Evolutionary conservation across 53 echinoderm and acorn worm genomes (phyloP).

Genomic region (Holothuria leucospilota): DNA sequence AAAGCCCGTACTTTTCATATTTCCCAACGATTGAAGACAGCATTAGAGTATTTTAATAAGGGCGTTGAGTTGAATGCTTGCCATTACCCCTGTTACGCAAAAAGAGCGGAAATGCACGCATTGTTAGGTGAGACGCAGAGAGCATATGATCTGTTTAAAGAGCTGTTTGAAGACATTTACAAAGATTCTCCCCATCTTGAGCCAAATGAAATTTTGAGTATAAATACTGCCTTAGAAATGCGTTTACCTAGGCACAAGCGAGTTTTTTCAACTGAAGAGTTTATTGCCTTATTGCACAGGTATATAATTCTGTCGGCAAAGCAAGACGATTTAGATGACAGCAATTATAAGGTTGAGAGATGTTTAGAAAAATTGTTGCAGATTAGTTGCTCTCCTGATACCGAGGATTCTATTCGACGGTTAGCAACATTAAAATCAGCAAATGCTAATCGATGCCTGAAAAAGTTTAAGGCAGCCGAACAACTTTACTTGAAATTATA

Average conservation of each 20-base stretch:
- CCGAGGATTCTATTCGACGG: not conserved
- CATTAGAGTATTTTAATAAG: not conserved
- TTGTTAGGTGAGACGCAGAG: not conserved
- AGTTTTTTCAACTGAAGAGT: too few species aligned
- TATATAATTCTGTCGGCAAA: too few species aligned
- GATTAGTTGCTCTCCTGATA: too few species aligned
- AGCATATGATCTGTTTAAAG: not conserved
- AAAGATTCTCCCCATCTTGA: not conserved
- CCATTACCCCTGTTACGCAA: not conserved
- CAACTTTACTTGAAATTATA: not conserved
- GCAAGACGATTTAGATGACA: not conserved
- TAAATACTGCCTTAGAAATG: not conserved
- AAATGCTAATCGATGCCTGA: not conserved
- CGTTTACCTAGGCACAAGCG: not conserved
- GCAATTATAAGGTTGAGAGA: not conserved
- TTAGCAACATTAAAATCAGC: not conserved
- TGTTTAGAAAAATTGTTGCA: not conserved
- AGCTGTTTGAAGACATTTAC: not conserved
- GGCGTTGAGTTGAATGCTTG: not conserved
- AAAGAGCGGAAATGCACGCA: not conserved
- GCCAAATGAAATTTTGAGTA: not conserved
- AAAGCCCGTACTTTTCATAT: not conserved
- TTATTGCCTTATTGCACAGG: too few species aligned
- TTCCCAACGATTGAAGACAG: not conserved
- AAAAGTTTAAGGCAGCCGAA: not conserved